Conservation (phyloP, 1,140 invertebrate species). For the Drosophila trapezifrons region DNA sequence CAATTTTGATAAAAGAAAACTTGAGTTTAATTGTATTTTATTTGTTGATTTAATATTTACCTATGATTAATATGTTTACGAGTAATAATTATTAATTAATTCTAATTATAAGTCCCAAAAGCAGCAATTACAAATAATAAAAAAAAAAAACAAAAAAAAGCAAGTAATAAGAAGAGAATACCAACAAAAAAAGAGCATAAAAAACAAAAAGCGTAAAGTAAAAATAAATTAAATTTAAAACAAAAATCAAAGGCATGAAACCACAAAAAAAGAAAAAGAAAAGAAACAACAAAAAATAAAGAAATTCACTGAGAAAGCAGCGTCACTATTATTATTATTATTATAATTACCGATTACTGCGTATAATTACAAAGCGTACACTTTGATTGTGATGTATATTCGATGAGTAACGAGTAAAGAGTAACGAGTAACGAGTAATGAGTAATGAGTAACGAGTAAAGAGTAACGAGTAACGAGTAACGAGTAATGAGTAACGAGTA, state of each 20-base stretch:
- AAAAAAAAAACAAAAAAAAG: conserved; percentile 23
- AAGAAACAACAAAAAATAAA: conserved; percentile 46
- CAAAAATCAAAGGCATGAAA: conserved; percentile 37
- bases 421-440: conserved; percentile 58
- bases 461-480: conserved; percentile 46
- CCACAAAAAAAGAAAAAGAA: conserved; percentile 37
- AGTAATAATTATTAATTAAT: conserved; percentile 57
- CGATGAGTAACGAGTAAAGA: conserved; percentile 58
- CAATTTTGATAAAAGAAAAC: conserved; percentile 49
- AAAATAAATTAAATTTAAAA: conserved; percentile 45
- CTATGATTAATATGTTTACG: conserved; percentile 75
- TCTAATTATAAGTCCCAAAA: conserved; percentile 47
- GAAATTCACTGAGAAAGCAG: conserved; percentile 57
- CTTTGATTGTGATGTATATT: conserved; percentile 83
- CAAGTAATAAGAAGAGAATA: conserved; percentile 44
- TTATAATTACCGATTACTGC: conserved; percentile 72
- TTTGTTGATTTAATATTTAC: conserved; percentile 80
- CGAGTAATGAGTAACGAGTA: conserved; percentile 56
- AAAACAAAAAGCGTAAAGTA: conserved; percentile 45
- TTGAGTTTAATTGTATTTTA: conserved; percentile 79
- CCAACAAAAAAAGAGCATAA: conserved; percentile 47
- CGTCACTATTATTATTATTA: conserved; percentile 76
- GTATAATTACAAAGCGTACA: conserved; percentile 79
- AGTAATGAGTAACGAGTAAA: conserved; percentile 56
- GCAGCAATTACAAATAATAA: conserved; percentile 42